Evolutionary conservation across 1,140 invertebrate species (phyloP), one percentile per base, ranked within the genome.

Genomic region (Eciton burchellii): DNA sequence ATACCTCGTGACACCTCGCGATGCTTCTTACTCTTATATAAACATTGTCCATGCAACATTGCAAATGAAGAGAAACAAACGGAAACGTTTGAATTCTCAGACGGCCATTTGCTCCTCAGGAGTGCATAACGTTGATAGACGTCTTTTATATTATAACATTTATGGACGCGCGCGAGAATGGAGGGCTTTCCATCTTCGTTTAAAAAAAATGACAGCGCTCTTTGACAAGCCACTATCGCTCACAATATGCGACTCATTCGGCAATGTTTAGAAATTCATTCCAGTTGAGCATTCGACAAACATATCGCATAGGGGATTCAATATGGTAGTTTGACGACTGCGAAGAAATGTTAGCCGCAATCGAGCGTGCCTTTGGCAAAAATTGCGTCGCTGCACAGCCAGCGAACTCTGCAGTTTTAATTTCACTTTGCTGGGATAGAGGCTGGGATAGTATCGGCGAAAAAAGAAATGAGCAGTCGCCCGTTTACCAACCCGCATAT

Each of bases 401-500:
- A 43, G 72, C 54, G 49, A 81, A 49, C 56, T 81, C 68, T 43
- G 54, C 81, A 74, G 71, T 82, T 82, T 82, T 82, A 82, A 82
- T 82, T 77, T 82, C 81, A 77, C 73, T 77, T 60, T 66, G 45
- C 52, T 60, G 60, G 41, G 72, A 83, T 77, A 63, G 60, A 83
- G 52, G 52, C 73, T n/a, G n/a, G 72, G 71, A 66, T 62, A 47
- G 71, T 35, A 81, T 49, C 62, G 52, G 14, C 62, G 52, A 45
- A 76, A 86, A 85, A 82, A 81, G 62, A 85, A 73, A 85, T 73
- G 63, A 71, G 29, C 66, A 49, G 57, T 73, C 83, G 77, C 52
- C 52, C 72, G 84, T 87, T 83, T 85, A 87, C 84, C 84, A 52
- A 70, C 81, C 84, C 84, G 84, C 86, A 86, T 84, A 85, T 81